Base-by-base conservation (phyloP, 2,113 vertebrate genomes). In the Hydropotes inermis region DNA sequence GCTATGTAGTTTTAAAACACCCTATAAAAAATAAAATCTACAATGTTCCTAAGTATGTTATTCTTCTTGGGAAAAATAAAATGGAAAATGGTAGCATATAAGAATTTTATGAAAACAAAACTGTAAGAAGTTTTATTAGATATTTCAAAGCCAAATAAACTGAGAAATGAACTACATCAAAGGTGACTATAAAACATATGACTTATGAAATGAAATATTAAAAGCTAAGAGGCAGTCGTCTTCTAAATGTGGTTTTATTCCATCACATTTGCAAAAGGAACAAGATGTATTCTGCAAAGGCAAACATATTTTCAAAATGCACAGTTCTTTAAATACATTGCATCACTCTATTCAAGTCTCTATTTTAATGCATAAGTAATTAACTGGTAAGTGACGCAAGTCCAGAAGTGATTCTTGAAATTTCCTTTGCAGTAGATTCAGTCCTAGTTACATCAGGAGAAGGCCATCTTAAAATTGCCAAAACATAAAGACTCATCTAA, bases 361-460 rank as follows among this genome's bases (percentile, higher is more conserved):
- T 83, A 79, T 86, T 91, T 87, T 70, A 81, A n/a, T 10, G 23
- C 30, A 39, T 39, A 3, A 64, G 92, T 64, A 97, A 97, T 88
- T 96, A 97, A 54, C 14, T 19, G 47, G 89, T 7, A 86, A 83
- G 67, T 97, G 97, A 98, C 92, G 97, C 94, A 98, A 98, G 94
- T 94, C 84, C 83, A 96, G n/a, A 78, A 91, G 55, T 11, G 36
- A 93, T 60, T 85, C 81, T 30, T 91, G 97, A 97, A 97, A 98
- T 61, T 57, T 52, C 86, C 33, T 36, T 33, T 96, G 87, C 89
- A 94, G 43, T 8, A 76, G 4, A 93, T 43, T 94, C 67, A 60
- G 6, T 85, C 28, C 16, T 17, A 64, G 43, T 95, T 96, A 91
- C 92, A 94, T 85, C 85, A 98, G 88, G 25, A 94, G 79, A 93